Percentiles rank a stretch among this genome's conserved stretches.
Conservation (phyloP, 23 tunicate genomes). For the Botrylloides violaceus region DNA sequence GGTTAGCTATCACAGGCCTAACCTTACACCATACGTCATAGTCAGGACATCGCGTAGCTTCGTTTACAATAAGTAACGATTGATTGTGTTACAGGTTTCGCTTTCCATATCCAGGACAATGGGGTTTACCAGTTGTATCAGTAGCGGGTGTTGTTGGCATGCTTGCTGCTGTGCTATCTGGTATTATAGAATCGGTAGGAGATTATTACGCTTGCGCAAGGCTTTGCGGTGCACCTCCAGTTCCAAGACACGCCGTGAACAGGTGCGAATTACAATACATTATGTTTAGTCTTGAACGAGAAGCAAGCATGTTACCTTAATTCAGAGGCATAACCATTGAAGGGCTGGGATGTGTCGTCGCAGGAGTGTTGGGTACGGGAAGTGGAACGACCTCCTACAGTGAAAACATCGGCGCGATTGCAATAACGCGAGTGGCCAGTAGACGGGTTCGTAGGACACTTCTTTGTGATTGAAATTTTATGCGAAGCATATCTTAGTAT, state of each 20-base stretch:
- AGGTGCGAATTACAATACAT: slow-evolving; percentile 25
- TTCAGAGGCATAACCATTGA: slow-evolving; percentile 80
- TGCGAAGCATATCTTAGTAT: too few relatives aligned
- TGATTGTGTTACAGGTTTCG: slow-evolving; percentile 80
- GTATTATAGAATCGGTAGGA: slow-evolving; percentile 83
- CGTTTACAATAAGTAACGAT: too few relatives aligned
- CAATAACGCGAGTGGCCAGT: slow-evolving; percentile 75
- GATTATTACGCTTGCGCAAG: slow-evolving; percentile 95
- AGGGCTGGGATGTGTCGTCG: slow-evolving; percentile 72
- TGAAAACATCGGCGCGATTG: slow-evolving; percentile 81
- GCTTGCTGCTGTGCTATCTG: slow-evolving; percentile 74
- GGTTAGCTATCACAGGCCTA: too few relatives aligned
- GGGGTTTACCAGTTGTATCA: slow-evolving; percentile 81
- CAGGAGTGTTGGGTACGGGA: slow-evolving; percentile 76
- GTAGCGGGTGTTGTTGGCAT: slow-evolving; percentile 82
- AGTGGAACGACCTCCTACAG: slow-evolving; percentile 87
- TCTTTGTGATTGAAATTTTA: too few relatives aligned
- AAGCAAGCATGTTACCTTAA: too few relatives aligned
- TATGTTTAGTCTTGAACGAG: too few relatives aligned
- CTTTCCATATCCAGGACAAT: slow-evolving; percentile 90
- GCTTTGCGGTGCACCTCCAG: slow-evolving; percentile 61
- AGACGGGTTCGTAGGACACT: too few relatives aligned
- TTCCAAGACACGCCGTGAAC: slow-evolving; percentile 82
- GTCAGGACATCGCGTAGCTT: too few relatives aligned
- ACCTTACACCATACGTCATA: too few relatives aligned